phyloP scores from a whole-genome alignment of 2,113 vertebrate species.

The Pelodiscus sinensis region DNA sequence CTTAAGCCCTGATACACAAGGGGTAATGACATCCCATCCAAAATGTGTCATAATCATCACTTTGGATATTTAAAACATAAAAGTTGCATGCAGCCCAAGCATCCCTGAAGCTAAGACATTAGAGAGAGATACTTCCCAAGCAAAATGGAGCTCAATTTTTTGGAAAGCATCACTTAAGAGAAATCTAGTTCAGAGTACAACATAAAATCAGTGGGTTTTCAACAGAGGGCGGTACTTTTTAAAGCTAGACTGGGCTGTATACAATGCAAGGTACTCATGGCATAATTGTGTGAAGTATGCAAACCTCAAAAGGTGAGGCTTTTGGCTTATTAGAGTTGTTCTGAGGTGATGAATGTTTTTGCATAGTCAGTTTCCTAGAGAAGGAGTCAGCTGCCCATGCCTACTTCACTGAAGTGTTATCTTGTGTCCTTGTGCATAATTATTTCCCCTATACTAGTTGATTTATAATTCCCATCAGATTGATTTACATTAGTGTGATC shows the following conservation, averaged over 20 bases:
- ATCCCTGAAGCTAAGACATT: background rate
- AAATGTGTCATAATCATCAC: background rate
- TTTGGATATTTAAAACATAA: background rate
- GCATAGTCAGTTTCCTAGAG: background rate
- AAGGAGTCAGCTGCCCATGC: background rate
- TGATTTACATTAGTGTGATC: background rate
- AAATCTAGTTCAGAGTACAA: background rate
- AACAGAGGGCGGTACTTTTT: background rate
- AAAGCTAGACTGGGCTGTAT: background rate
- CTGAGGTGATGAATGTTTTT: background rate
- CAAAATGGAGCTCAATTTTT: background rate
- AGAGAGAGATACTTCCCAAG: background rate
- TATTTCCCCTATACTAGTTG: background rate
- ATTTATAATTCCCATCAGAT: constrained; percentile 28
- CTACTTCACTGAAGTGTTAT: background rate
- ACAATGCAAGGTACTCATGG: background rate
- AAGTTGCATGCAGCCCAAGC: background rate
- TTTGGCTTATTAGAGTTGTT: background rate
- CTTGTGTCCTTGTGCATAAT: background rate
- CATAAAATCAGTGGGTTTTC: background rate
- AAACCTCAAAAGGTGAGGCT: background rate
- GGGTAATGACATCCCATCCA: background rate
- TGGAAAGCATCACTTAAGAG: background rate
- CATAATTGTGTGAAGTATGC: background rate
- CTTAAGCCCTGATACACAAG: background rate